Base-by-base conservation (phyloP, 2,888 invertebrate genomes). In the Euproctis similis region DNA sequence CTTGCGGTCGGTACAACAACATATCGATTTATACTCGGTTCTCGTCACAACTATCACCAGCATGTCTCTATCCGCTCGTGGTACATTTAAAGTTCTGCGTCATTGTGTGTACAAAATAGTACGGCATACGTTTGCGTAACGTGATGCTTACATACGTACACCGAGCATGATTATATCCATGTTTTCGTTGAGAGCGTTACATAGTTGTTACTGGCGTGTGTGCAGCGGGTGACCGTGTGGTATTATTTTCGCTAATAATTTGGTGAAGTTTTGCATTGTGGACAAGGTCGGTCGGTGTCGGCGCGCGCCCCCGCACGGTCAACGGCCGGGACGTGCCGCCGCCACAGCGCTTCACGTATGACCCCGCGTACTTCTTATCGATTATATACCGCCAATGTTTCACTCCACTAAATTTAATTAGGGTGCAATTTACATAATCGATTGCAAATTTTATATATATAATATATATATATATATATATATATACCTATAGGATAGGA, bases 1-100 rank as follows among this genome's bases (percentile, higher is more conserved):
- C 84, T 12, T 84, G 84, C 57, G 85, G 85, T 84, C 63, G 44
- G 81, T 78, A 67, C n/a, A n/a, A n/a, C n/a, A n/a, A n/a, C n/a
- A n/a, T n/a, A n/a, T n/a, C n/a, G n/a, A n/a, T n/a, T n/a, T n/a
- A n/a, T n/a, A n/a, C n/a, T n/a, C n/a, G n/a, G n/a, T n/a, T n/a
- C n/a, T n/a, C n/a, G n/a, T n/a, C n/a, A n/a, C n/a, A 67, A n/a
- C n/a, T n/a, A n/a, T n/a, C n/a, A n/a, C n/a, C n/a, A n/a, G n/a
- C n/a, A n/a, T n/a, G n/a, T n/a, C n/a, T n/a, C n/a, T n/a, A n/a
- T 37, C 31, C 25, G 25, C 20, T 31, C 26, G 24, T 39, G 34
- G 27, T 30, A 39, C n/a, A n/a, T n/a, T 41, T 44, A 39, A 51
- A 47, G 41, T 44, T 42, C 45, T 48, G 36, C 48, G 48, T 47